These are phyloP conservation scores for Rhabdomys pumilio DNA, from an alignment of 2,797 vertebrate species.

Conservation along the genomic window DNA sequence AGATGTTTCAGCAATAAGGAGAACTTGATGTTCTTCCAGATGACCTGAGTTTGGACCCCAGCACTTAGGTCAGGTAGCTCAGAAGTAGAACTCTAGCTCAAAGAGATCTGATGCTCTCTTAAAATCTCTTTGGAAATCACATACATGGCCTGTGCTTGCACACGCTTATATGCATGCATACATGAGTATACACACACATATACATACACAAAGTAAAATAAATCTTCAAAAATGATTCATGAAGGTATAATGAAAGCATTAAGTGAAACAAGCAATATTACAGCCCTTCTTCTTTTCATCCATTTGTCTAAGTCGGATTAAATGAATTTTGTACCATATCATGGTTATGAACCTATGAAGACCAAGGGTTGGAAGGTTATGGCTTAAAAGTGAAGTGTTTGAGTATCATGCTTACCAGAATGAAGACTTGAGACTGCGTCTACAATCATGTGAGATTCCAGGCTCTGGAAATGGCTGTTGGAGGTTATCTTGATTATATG, in stretches of 20 bases:
- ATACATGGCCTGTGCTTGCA: background rate
- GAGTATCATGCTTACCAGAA: background rate
- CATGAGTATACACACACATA: background rate
- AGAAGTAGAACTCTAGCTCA: background rate
- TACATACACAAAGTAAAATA: background rate
- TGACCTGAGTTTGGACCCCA: background rate
- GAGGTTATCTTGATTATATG: background rate
- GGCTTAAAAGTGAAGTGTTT: background rate
- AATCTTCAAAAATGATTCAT: background rate
- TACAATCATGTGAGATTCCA: background rate
- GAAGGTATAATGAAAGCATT: conserved; percentile 1
- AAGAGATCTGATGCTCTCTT: background rate
- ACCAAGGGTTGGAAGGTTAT: background rate
- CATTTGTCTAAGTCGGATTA: background rate
- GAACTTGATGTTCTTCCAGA: background rate
- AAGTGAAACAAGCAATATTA: background rate
- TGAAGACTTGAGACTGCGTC: background rate
- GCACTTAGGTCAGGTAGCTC: background rate
- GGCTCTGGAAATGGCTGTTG: background rate
- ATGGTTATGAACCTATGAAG: background rate
- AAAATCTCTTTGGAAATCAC: background rate
- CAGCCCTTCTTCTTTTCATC: conserved; percentile 10
- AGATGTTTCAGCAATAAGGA: background rate
- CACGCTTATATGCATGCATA: no score
- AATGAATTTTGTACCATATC: background rate